Evolutionary conservation across 2,888 invertebrate genomes (phyloP), one percentile per base, ranked within the genome.

Genomic region (Drosophila tripunctata): DNA sequence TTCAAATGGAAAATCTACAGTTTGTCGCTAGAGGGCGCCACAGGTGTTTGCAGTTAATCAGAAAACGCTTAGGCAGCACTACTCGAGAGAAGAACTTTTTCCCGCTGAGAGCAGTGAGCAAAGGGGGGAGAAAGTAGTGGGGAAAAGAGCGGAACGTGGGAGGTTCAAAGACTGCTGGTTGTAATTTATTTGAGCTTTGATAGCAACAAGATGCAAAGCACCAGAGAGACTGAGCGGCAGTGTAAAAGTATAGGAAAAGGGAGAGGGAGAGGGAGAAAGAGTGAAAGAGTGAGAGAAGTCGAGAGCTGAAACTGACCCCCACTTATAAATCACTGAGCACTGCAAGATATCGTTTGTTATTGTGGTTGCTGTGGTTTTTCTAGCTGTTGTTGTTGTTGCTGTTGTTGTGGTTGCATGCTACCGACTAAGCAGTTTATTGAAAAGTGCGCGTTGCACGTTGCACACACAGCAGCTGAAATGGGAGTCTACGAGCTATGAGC

Each of bases 141-240:
- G 10, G 1, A 12, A 3, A 0, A 7, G 4, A 2, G 17, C 2
- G 24, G 8, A n/a, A n/a, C n/a, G n/a, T 19, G 3, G 7, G 12
- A 24, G 10, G 31, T 8, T 19, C 17, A 41, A 31, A n/a, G 44
- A 8, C 40, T 55, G 51, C 54, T 41, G 40, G 15, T 27, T 62
- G 67, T 81, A 83, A 88, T 88, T 88, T 88, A 88, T 88, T 72
- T 80, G 81, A 75, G 66, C 77, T 85, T 83, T 85, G 88, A 88
- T 85, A 78, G 83, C 81, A 79, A 84, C 75, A 80, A 83, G 85
- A 87, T 82, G 85, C 78, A 80, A 68, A 66, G 71, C 71, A 61
- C 52, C 22, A 64, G 15, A 66, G 63, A 60, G 27, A 31, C 60
- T 33, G 33, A 40, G 47, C 15, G 2, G 55, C 43, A 43, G 35